Evolutionary conservation across 2,113 vertebrate species (phyloP), one percentile per base, ranked within the genome.

Genomic region (Prunella fulvescens): DNA sequence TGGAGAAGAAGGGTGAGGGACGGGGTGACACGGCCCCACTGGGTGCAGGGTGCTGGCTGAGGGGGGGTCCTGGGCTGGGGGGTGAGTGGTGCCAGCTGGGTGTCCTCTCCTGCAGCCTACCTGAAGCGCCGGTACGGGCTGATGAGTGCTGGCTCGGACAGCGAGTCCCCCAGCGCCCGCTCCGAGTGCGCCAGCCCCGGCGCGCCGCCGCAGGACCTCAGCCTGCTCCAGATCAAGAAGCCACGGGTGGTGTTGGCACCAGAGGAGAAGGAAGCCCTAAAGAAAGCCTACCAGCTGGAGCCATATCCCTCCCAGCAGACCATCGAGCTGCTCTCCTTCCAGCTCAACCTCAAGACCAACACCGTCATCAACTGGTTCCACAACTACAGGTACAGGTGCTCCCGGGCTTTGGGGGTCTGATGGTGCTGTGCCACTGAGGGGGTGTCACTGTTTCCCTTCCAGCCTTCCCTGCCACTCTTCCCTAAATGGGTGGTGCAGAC

Each of bases 361-460:
- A 99, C 99, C 0, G 99, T 99, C 97, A 99, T 99, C 98, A 99
- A 99, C 97, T 99, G 99, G 99, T 99, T 99, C 97, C 99, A 99
- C 97, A 99, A 99, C 97, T 99, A 99, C 98, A 99, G 99, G 99
- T 98, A 95, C 0, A 4, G 42, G 6, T 0, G 0, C 29, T 66
- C 24, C 3, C 0, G 1, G 48, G 23, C 22, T 92, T 60, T 2
- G 4, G 61, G 14, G 1, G 0, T 31, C 19, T 40, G 20, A 15
- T 10, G 42, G 42, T 87, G 73, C 50, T 17, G 24, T 56, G 39
- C 6, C 51, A 24, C 0, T 0, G n/a, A 35, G 28, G 18, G 7
- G 14, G 25, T 61, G 47, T 11, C 24, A 4, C 9, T 13, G 11
- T 6, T 85, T 26, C 33, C 60, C 44, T 86, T 89, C 69, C 78